These are phyloP conservation scores for Thinocorus orbignyianus DNA, from an alignment of 2,113 vertebrate genomes.

Conservation along the genomic window DNA sequence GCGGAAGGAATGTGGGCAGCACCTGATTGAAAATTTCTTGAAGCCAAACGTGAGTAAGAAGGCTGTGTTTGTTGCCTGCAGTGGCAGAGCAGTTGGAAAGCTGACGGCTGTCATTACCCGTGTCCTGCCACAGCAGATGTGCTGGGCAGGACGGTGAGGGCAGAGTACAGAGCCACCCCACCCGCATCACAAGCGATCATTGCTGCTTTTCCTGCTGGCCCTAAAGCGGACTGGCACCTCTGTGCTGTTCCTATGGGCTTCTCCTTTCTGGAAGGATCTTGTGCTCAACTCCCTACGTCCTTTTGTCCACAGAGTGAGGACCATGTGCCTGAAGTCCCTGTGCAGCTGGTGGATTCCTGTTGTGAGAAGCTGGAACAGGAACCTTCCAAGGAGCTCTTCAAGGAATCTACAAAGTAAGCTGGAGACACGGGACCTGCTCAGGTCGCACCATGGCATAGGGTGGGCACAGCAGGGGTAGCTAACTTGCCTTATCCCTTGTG, in stretches of 20 bases:
- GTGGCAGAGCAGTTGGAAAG: not conserved
- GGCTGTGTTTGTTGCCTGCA: not conserved
- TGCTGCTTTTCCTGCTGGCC: not conserved
- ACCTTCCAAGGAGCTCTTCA: slow-evolving; percentile 94
- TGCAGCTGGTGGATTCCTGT: slow-evolving; percentile 83
- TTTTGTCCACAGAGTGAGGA: slow-evolving; percentile 83
- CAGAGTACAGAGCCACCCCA: not conserved
- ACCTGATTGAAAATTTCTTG: slow-evolving; percentile 87
- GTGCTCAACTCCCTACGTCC: not conserved
- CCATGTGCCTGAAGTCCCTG: slow-evolving; percentile 86
- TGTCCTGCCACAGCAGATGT: not conserved
- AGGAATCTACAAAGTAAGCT: slow-evolving; percentile 92
- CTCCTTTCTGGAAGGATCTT: not conserved
- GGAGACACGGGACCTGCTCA: not conserved
- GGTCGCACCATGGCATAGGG: accelerated
- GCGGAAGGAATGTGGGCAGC: slow-evolving; percentile 88
- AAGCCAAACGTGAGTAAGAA: slow-evolving; percentile 75
- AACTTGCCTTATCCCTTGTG: accelerated
- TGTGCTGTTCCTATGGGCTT: not conserved
- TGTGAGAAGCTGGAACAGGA: slow-evolving; percentile 86
- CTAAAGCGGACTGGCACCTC: not conserved
- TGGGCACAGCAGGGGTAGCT: not conserved
- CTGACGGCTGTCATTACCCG: not conserved
- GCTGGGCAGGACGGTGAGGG: not conserved
- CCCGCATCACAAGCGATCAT: not conserved